Base-by-base conservation (phyloP, 2,888 invertebrate species). In the Danaus chrysippus region DNA sequence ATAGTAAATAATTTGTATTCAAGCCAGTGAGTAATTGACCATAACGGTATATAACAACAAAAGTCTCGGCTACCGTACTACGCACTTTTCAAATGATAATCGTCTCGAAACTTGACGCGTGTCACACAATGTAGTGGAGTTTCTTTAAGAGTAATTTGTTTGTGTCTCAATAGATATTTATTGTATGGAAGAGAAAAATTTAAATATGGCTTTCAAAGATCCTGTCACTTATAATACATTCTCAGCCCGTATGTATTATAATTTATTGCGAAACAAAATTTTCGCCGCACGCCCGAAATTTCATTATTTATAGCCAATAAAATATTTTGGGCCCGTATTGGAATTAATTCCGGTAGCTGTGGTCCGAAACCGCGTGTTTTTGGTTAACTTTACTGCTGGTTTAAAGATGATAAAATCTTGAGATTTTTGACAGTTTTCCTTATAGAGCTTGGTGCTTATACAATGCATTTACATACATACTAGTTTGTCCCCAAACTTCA, bases 81-180 rank as follows among this genome's bases (percentile, higher is more conserved):
- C 87, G 85, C 86, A 68, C 72, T 81, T 82, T 87, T 87, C 81
- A 79, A 77, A 87, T 87, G 87, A 68, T 82, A 87, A 87, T 87
- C 74, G 71, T 69, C 73, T 76, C 68, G 54, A 68, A 69, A 69
- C 71, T 72, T 76, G 77, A 80, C 78, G 72, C 73, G 71, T 74
- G 73, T 76, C 72, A 72, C 68, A 68, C 56, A 43, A 55, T 63
- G 69, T 73, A 74, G 71, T 68, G 54, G 62, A 68, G 58, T 71
- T 70, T 67, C 60, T 60, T 60, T 63, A 59, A 58, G 61, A 54
- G 61, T 56, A 52, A 44, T 54, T 56, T 54, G 54, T 58, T 52
- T 64, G 52, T 59, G 23, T 60, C 52, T 54, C 49, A 52, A 58
- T 34, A 34, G 23, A 34, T 34, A 2, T 34, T 34, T 34, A 34